Evolutionary conservation across 2,888 invertebrate species (phyloP).

Genomic region (Nowickia ferox): DNA sequence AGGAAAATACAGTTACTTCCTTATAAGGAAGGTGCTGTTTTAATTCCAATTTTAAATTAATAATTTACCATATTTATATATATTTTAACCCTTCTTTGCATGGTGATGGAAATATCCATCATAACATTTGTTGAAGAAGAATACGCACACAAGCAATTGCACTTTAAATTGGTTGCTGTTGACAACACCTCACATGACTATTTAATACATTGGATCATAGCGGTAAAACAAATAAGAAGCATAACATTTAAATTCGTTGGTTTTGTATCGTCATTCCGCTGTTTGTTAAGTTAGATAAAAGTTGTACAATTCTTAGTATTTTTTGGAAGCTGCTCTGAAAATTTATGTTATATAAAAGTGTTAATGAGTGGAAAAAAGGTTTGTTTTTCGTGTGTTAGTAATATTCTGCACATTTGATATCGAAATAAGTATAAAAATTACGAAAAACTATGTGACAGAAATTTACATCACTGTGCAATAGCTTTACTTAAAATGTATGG

Average conservation of each 20-base stretch:
- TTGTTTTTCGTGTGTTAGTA: slow-evolving; percentile 14
- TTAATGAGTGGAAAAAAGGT: slow-evolving; percentile 20
- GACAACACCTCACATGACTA: background rate
- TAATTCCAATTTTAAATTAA: no score
- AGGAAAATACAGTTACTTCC: no score
- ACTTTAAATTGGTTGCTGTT: background rate
- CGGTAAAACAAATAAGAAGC: background rate
- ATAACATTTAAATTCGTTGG: background rate
- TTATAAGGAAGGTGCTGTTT: no score
- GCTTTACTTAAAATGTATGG: slow-evolving; percentile 13
- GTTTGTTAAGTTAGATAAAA: background rate
- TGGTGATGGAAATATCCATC: slow-evolving; percentile 14
- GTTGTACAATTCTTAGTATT: background rate
- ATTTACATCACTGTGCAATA: slow-evolving; percentile 35
- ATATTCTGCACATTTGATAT: background rate
- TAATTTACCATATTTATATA: no score
- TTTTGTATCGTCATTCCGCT: slow-evolving; percentile 4
- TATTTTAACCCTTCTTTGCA: background rate
- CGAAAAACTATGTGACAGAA: slow-evolving; percentile 33
- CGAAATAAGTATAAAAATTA: slow-evolving; percentile 8
- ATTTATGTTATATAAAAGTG: background rate
- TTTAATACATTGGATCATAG: background rate
- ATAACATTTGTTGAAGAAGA: slow-evolving; percentile 9
- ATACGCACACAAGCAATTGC: background rate
- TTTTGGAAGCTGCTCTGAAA: background rate